Base-by-base conservation (phyloP, 2,888 invertebrate genomes). In the Epinotia nisella region DNA sequence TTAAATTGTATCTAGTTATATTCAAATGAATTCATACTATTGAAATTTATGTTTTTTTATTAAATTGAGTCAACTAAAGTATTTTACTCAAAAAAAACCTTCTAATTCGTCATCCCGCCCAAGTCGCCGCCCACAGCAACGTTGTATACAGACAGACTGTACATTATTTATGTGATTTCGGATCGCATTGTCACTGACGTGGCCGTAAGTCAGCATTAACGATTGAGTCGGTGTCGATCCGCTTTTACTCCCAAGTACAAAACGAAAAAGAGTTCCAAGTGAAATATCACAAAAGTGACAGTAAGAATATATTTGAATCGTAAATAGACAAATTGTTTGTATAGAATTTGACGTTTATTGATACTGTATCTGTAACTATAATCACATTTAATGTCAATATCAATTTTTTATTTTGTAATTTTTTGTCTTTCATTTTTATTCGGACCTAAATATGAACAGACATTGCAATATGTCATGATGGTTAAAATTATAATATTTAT, bases 91-190 rank as follows among this genome's bases (percentile, higher is more conserved):
- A n/a, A 61, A 19, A 39, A 60, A 60, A 17, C 7, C 29, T 29
- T 58, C n/a, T 49, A 58, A 58, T 56, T 53, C 41, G 19, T 56
- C 13, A 62, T 65, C 70, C 71, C 71, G 71, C 60, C 66, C 66
- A 66, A 66, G 66, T 45, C 17, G 64, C 59, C 71, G 66, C 71
- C 71, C 60, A 66, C 71, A n/a, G 49, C 41, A 19, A 65, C 71
- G 53, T 66, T 66, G 60, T 55, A 55, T 29, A 66, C 55, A 66
- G 35, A 35, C 35, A 29, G 19, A 21, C 39, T 11, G 19, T 53
- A 19, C 53, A 66, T 71, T 55, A 71, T 66, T 66, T 60, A 71
- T 66, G 64, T 66, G 29, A 51, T 60, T 66, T 59, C 19, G 53
- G 53, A 66, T 59, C 35, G 66, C 56, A 60, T 29, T 61, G 61